These are phyloP conservation scores for Homarus gammarus DNA, from an alignment of 2,888 invertebrate genomes.

Conservation along the genomic window DNA sequence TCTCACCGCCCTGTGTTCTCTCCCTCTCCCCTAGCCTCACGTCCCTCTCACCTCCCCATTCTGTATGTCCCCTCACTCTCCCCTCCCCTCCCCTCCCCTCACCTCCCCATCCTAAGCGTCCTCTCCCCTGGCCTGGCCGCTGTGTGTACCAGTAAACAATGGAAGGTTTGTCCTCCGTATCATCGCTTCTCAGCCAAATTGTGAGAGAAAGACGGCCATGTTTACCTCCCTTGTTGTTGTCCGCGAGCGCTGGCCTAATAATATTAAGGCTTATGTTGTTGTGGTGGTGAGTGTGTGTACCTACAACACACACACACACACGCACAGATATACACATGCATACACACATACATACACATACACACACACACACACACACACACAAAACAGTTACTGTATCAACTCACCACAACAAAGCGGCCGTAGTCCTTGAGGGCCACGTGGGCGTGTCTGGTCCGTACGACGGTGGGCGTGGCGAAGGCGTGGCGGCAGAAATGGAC, in stretches of 20 bases:
- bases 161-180: neutral
- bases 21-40: neutral
- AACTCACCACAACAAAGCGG: conserved; percentile 89
- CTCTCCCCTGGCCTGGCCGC: too few relatives aligned
- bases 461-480: conserved; percentile 88
- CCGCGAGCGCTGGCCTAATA: neutral
- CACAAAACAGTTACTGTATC: neutral
- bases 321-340: neutral
- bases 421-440: conserved; percentile 91
- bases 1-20: neutral
- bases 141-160: neutral
- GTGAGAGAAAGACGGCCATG: neutral
- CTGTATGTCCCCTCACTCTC: neutral
- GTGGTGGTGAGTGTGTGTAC: too few relatives aligned
- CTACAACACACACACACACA: neutral
- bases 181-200: conserved; percentile 20
- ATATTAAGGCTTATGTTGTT: neutral
- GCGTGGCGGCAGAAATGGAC: conserved; percentile 89
- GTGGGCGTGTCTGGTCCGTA: conserved; percentile 92
- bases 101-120: neutral
- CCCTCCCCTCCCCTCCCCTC: neutral
- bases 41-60: neutral
- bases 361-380: conserved; percentile 20
- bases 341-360: neutral
- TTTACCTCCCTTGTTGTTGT: conserved; percentile 12